Conservation (phyloP, 2,888 invertebrate species). For the Dioctria linearis region DNA sequence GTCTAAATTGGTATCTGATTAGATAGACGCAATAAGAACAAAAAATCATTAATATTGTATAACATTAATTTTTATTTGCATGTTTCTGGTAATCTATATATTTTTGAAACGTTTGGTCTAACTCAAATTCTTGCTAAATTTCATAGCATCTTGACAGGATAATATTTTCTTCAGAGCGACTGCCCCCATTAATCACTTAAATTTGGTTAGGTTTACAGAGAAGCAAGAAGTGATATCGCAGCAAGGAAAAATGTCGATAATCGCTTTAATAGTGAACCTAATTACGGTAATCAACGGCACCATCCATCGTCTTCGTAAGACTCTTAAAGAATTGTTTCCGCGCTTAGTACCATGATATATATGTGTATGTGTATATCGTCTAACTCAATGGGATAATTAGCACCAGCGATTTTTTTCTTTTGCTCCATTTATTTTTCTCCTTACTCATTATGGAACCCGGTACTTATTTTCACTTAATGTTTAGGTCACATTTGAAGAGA, state of each 20-base stretch:
- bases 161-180: too few species aligned
- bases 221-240: slow-evolving; percentile 16
- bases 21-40: too few species aligned
- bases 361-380: background rate
- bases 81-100: too few species aligned
- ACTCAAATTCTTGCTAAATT: too few species aligned
- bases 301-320: slow-evolving; percentile 20
- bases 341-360: slow-evolving; percentile 9
- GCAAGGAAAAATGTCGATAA: slow-evolving; percentile 29
- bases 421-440: slow-evolving; percentile 19
- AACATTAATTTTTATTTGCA: too few species aligned
- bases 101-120: too few species aligned
- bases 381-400: slow-evolving; percentile 30
- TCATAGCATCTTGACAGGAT: too few species aligned
- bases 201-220: background rate
- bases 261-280: slow-evolving; percentile 36
- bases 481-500: too few species aligned
- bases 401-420: slow-evolving; percentile 26
- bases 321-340: slow-evolving; percentile 3
- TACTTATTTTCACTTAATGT: too few species aligned
- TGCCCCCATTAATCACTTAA: background rate
- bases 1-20: too few species aligned
- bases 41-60: too few species aligned
- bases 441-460: too few species aligned
- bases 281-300: slow-evolving; percentile 38